A percentile compares a stretch with the other conserved stretches of the same genome.
Conservation (phyloP, 2,888 invertebrate genomes). For the Cephus sareptanus region DNA sequence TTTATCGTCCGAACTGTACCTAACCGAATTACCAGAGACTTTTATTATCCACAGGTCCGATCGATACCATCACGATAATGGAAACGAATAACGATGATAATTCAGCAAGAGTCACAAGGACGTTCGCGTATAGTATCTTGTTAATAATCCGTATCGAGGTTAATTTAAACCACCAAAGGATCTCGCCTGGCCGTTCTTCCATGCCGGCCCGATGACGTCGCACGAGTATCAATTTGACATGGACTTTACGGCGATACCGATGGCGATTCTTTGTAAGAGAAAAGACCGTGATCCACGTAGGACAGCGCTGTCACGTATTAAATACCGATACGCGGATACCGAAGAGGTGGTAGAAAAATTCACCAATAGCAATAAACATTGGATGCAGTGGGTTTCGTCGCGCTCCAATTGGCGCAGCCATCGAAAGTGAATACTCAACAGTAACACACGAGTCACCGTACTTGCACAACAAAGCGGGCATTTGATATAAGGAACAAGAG, state of each 20-base stretch:
- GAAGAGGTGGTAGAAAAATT: constrained; percentile 8
- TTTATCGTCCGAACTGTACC: not conserved
- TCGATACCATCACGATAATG: not conserved
- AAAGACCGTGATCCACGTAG: not conserved
- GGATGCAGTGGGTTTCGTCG: constrained; percentile 29
- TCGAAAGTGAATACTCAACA: constrained; percentile 41
- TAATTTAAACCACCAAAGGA: not conserved
- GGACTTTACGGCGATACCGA: not conserved
- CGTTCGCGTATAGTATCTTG: not conserved
- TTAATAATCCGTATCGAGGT: not conserved
- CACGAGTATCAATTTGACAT: not conserved
- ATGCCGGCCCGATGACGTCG: not conserved
- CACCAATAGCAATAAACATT: constrained; percentile 17
- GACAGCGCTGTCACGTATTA: not conserved
- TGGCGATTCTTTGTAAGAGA: not conserved
- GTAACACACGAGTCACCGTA: constrained; percentile 32
- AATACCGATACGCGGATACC: not conserved
- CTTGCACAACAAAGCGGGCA: constrained; percentile 23
- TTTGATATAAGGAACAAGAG: not conserved
- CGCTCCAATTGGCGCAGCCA: constrained; percentile 37
- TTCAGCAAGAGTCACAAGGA: not conserved
- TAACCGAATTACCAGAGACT: not conserved
- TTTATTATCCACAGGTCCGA: not conserved
- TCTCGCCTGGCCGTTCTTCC: not conserved
- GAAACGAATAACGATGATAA: not conserved